phyloP scores from a whole-genome alignment of 2,113 vertebrate genomes.

The Pelobates fuscus region DNA sequence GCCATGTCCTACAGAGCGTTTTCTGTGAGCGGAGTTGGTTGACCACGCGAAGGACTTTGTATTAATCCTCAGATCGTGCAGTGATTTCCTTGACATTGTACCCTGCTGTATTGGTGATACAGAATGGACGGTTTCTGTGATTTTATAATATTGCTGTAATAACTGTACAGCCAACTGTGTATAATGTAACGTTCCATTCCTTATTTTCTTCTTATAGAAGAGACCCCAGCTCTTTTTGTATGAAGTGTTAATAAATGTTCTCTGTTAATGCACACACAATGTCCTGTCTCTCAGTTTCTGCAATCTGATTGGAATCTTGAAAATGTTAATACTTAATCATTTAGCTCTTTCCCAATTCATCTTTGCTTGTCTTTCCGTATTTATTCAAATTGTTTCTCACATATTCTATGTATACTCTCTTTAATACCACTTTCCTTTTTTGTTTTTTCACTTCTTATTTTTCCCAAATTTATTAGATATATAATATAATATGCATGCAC shows the following conservation, averaged over 20 bases:
- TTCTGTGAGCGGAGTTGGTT: constrained; percentile 51
- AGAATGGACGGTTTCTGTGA: constrained; percentile 72
- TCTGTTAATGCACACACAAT: constrained; percentile 59
- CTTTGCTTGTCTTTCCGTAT: no score
- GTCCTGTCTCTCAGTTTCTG: no score
- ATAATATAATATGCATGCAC: no score
- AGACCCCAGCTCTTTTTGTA: constrained; percentile 73
- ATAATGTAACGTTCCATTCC: constrained; percentile 72
- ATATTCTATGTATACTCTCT: no score
- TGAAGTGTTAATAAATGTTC: constrained; percentile 83
- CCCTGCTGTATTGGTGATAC: constrained; percentile 71
- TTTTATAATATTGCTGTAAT: constrained; percentile 75
- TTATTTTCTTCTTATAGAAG: constrained; percentile 87
- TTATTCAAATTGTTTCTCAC: no score
- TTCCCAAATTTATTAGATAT: no score
- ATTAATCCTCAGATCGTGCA: constrained; percentile 65
- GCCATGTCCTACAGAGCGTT: not conserved
- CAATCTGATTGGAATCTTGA: no score
- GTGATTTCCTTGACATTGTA: constrained; percentile 73
- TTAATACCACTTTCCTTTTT: no score
- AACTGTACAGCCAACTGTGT: constrained; percentile 74
- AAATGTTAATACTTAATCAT: no score
- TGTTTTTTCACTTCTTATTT: no score
- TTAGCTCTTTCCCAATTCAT: no score
- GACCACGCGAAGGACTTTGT: constrained; percentile 60